These are phyloP conservation scores for Meleagris gallopavo DNA, from an alignment of 2,113 vertebrate genomes.

Conservation along the genomic window DNA sequence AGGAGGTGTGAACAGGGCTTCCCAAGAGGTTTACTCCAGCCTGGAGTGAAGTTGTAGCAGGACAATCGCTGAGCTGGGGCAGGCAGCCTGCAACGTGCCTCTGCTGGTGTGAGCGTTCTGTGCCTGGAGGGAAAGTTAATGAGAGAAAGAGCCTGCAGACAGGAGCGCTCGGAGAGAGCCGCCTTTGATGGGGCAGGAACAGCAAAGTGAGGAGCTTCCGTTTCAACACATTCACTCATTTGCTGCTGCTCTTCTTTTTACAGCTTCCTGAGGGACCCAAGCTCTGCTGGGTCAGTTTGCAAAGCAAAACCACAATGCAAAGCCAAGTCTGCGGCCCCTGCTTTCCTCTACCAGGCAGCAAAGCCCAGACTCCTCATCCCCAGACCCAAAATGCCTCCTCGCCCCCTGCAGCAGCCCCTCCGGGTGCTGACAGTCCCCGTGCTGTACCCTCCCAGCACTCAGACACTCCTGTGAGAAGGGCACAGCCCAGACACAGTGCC, in stretches of 20 bases:
- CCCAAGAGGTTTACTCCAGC: slow-evolving; percentile 51
- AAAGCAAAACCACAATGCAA: slow-evolving; percentile 41
- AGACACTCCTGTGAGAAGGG: not conserved
- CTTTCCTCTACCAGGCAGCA: not conserved
- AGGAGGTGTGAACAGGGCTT: slow-evolving; percentile 56
- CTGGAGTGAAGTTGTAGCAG: not conserved
- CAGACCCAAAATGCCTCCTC: not conserved
- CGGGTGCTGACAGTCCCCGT: not conserved
- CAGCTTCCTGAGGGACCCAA: slow-evolving; percentile 45
- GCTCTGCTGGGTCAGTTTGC: not conserved
- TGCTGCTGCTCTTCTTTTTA: slow-evolving; percentile 44
- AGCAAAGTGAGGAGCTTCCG: slow-evolving; percentile 8
- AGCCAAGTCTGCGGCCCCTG: not conserved
- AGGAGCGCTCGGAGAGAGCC: slow-evolving; percentile 7
- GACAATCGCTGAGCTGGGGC: not conserved
- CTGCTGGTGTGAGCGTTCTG: not conserved
- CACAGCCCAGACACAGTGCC: slow-evolving; percentile 1
- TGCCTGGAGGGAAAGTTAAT: slow-evolving; percentile 24
- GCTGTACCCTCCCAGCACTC: not conserved
- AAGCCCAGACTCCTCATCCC: not conserved
- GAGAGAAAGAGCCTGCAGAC: slow-evolving; percentile 34
- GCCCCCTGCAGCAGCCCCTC: not conserved
- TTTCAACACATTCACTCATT: slow-evolving; percentile 45
- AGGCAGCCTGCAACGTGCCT: slow-evolving; percentile 30
- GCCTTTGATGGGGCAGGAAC: slow-evolving; percentile 47